These are phyloP conservation scores for Morone chrysops DNA, from an alignment of 2,113 vertebrate species.

Conservation along the genomic window DNA sequence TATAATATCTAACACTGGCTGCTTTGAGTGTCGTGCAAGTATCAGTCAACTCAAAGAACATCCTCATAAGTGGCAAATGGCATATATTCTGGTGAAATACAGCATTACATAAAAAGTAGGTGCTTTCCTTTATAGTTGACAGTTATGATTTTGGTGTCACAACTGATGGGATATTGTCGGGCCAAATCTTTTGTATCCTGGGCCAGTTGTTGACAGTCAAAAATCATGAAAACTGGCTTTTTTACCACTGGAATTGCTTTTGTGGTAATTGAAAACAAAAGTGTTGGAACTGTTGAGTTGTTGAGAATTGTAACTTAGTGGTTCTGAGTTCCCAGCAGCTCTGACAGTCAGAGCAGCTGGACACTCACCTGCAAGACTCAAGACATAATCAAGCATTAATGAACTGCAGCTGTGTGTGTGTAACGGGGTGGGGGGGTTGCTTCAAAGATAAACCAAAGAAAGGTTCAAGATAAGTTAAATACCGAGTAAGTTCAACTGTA, in stretches of 20 bases:
- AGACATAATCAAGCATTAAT: not conserved
- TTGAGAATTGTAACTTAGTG: too few species aligned
- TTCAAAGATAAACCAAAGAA: not conserved
- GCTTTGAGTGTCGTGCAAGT: not conserved
- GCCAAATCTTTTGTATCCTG: not conserved
- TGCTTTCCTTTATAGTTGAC: too few species aligned
- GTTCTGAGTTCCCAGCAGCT: not conserved
- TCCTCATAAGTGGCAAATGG: not conserved
- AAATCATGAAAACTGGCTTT: not conserved
- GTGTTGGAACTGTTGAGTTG: too few species aligned
- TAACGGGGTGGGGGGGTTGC: not conserved
- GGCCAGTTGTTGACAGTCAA: not conserved
- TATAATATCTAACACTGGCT: not conserved
- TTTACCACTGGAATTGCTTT: not conserved
- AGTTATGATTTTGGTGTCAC: not conserved
- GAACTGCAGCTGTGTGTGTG: not conserved
- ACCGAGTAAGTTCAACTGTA: not conserved
- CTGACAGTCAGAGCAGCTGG: not conserved
- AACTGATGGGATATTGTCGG: not conserved
- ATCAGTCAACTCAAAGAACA: not conserved
- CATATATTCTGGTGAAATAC: not conserved
- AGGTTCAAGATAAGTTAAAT: not conserved
- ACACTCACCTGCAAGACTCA: not conserved
- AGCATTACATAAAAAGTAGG: not conserved
- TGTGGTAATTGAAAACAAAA: not conserved